Conservation (phyloP, 2,888 invertebrate genomes). For the Brenthis daphne region DNA sequence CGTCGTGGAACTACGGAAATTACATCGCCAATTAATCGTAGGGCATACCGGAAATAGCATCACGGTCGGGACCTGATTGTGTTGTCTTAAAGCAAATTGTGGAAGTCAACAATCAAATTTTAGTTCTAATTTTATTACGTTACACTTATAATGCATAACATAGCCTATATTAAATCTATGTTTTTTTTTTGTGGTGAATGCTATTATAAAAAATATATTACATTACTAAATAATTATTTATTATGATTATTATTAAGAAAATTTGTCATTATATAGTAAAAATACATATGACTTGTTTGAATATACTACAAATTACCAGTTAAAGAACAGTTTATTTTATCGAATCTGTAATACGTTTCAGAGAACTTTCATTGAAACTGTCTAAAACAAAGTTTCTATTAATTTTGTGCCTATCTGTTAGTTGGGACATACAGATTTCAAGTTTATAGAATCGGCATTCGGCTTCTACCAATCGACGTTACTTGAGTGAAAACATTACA, state of each 20-base stretch:
- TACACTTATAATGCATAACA: too few species aligned
- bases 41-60: constrained; percentile 30
- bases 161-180: too few species aligned
- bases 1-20: constrained; percentile 54
- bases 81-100: constrained; percentile 12
- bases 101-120: constrained; percentile 1
- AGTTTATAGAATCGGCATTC: constrained; percentile 12
- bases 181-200: background rate
- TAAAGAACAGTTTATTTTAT: background rate
- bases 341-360: background rate
- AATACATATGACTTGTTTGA: background rate
- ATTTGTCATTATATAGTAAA: too few species aligned
- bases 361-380: background rate
- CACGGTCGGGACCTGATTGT: constrained; percentile 4
- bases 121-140: background rate
- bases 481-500: constrained; percentile 61
- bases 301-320: background rate
- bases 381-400: constrained; percentile 3
- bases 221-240: too few species aligned
- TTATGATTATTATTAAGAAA: too few species aligned
- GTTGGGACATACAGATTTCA: background rate
- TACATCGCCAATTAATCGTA: constrained; percentile 49
- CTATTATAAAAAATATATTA: background rate
- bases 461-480: constrained; percentile 13
- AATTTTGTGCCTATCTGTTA: background rate